Percentiles rank a stretch among this genome's conserved stretches.
These are phyloP conservation scores for Ceyx cyanopectus DNA, from an alignment of 2,113 vertebrate species.

Conservation along the genomic window DNA sequence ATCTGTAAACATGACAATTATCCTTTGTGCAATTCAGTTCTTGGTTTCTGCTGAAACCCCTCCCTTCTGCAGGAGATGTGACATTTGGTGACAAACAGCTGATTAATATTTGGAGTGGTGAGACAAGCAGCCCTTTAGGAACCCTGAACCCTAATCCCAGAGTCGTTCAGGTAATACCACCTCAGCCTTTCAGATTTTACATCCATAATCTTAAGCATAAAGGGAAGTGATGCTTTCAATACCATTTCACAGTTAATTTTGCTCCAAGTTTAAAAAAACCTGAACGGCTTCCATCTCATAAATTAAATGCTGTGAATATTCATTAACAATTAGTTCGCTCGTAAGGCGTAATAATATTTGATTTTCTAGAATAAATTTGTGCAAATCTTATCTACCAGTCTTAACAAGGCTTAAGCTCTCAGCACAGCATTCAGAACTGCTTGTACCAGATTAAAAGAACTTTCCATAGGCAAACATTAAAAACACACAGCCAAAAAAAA, in stretches of 20 bases:
- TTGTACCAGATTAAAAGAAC: neutral
- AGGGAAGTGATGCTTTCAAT: neutral
- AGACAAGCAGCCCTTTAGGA: neutral
- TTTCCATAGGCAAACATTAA: conserved; percentile 27
- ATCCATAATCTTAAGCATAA: neutral
- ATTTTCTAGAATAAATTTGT: neutral
- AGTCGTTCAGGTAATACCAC: neutral
- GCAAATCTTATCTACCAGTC: neutral
- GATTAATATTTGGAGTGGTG: neutral
- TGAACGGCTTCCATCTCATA: neutral
- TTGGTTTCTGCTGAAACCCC: neutral
- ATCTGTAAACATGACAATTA: neutral
- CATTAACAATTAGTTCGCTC: conserved; percentile 9
- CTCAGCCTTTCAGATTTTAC: neutral
- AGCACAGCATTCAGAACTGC: neutral
- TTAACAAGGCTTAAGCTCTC: neutral
- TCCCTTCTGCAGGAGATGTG: neutral
- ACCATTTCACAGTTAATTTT: neutral
- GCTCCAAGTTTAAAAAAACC: neutral
- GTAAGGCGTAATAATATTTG: neutral
- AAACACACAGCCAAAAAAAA: neutral
- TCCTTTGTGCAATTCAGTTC: neutral
- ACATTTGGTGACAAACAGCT: neutral
- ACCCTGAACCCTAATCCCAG: fast-evolving
- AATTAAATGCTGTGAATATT: conserved; percentile 29